phyloP scores from a whole-genome alignment of 2,797 vertebrate genomes.

The Channa striata region DNA sequence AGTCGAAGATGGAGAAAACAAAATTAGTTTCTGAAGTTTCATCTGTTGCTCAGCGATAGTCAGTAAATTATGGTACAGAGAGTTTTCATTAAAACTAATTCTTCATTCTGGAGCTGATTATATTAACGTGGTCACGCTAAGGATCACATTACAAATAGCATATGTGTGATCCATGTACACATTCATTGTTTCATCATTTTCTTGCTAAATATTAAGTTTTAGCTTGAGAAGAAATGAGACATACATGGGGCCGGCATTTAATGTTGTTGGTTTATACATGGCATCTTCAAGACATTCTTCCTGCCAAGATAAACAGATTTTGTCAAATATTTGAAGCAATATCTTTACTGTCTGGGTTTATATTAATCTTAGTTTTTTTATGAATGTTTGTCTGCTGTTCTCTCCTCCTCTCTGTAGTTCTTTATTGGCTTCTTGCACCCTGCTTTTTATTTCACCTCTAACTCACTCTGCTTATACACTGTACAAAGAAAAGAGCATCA shows the following conservation, averaged over 20 bases:
- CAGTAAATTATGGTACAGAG: not conserved
- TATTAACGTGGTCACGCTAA: not conserved
- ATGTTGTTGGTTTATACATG: not conserved
- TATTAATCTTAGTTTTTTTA: conserved; percentile 66
- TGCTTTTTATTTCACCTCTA: conserved; percentile 3
- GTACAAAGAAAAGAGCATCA: conserved; percentile 10
- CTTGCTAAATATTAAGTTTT: no score
- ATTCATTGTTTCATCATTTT: not conserved
- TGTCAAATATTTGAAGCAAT: conserved; percentile 41
- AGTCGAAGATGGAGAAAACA: not conserved
- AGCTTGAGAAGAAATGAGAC: conserved; percentile 1
- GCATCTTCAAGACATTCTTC: conserved; percentile 5
- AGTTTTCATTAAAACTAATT: not conserved
- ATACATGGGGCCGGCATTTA: not conserved
- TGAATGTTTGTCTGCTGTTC: conserved; percentile 36
- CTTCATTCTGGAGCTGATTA: not conserved
- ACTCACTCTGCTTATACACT: not conserved
- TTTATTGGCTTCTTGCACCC: conserved; percentile 53
- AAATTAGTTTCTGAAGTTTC: not conserved
- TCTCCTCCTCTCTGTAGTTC: conserved; percentile 11
- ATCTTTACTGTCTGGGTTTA: conserved; percentile 68
- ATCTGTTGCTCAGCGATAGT: not conserved
- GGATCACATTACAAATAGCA: not conserved
- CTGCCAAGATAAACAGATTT: conserved; percentile 35
- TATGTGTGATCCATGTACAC: not conserved